Conservation (phyloP, 2,113 vertebrate species). For the Dasypus novemcinctus region DNA sequence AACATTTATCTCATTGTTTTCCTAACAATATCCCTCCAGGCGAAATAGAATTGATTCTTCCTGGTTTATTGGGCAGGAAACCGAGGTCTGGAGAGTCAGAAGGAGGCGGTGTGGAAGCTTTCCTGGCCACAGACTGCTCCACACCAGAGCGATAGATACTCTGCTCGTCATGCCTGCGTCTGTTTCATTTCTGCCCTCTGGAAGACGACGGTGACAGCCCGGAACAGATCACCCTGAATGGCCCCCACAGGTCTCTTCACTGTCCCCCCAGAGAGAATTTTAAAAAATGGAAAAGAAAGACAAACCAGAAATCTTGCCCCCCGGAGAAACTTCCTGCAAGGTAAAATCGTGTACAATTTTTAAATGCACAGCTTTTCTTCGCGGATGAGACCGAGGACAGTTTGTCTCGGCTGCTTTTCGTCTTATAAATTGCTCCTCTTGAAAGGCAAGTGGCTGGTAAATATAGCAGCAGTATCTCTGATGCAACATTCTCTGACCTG, state of each 20-base stretch:
- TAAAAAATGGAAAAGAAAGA: background rate
- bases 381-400: background rate
- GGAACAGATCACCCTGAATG: background rate
- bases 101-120: background rate
- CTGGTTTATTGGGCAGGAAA: conserved; percentile 18
- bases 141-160: background rate
- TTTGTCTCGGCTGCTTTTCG: conserved; percentile 42
- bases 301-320: background rate
- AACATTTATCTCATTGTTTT: background rate
- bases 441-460: conserved; percentile 60
- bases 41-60: background rate
- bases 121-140: background rate
- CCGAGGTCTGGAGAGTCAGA: background rate
- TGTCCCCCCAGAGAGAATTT: background rate
- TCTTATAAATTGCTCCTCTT: conserved; percentile 43
- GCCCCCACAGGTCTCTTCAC: background rate
- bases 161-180: background rate
- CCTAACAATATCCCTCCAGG: background rate
- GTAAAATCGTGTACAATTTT: conserved; percentile 21
- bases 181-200: conserved; percentile 17
- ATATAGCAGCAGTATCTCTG: conserved; percentile 71
- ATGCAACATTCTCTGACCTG: conserved; percentile 57
- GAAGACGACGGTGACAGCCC: background rate
- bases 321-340: background rate
- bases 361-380: conserved; percentile 45